phyloP scores from a whole-genome alignment of 2,113 vertebrate genomes.

The Pithys albifrons region DNA sequence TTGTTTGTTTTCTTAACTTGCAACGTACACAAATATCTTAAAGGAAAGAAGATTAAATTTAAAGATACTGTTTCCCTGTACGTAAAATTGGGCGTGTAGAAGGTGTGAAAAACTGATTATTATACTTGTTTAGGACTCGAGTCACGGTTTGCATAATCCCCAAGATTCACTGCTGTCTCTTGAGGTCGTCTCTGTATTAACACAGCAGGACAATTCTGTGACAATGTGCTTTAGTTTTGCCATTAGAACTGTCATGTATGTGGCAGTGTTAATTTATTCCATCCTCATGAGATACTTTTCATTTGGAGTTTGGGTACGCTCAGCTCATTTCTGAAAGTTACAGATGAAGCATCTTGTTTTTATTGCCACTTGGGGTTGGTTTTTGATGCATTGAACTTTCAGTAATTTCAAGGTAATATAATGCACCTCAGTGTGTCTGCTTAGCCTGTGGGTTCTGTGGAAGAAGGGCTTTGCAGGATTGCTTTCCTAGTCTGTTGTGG shows the following conservation, averaged over 20 bases:
- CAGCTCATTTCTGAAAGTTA: background rate
- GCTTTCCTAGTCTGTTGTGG: background rate
- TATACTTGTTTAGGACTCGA: background rate
- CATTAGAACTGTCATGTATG: fast-evolving
- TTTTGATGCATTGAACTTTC: background rate
- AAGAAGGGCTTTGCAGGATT: background rate
- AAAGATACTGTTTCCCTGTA: background rate
- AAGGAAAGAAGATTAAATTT: background rate
- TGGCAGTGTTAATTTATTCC: background rate
- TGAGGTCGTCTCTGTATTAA: fast-evolving
- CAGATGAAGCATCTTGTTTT: background rate
- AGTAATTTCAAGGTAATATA: background rate
- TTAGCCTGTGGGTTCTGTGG: background rate
- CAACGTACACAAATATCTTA: background rate
- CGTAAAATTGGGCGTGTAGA: background rate
- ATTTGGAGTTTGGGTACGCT: background rate
- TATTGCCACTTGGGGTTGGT: background rate
- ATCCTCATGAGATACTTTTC: background rate
- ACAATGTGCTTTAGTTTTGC: background rate
- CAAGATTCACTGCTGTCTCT: background rate
- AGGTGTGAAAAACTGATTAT: background rate
- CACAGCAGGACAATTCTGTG: background rate
- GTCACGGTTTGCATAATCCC: background rate
- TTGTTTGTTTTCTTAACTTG: background rate
- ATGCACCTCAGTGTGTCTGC: background rate